phyloP scores from a whole-genome alignment of 1,140 invertebrate genomes.

The Paracyclopina nana region DNA sequence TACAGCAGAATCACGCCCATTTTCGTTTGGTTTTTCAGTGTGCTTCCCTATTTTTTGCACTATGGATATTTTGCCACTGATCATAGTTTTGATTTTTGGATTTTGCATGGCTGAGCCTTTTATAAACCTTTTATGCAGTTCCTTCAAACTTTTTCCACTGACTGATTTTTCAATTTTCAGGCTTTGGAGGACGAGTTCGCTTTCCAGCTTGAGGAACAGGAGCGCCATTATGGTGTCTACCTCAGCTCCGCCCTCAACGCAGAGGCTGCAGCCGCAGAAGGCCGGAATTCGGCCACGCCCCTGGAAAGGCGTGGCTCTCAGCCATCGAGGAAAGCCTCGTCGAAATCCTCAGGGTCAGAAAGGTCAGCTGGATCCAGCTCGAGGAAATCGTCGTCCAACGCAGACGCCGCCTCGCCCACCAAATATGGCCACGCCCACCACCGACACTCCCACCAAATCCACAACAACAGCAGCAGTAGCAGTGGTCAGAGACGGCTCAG shows the following conservation, averaged over 20 bases:
- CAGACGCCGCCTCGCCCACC: neutral
- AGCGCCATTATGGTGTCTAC: slow-evolving; percentile 39
- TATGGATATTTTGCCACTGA: too few relatives aligned
- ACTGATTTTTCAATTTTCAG: slow-evolving; percentile 31
- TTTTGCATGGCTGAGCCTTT: too few relatives aligned
- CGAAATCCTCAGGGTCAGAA: slow-evolving; percentile 2
- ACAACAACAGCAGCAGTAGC: too few relatives aligned
- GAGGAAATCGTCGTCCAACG: neutral
- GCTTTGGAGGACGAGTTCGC: slow-evolving; percentile 64
- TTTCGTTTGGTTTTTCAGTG: too few relatives aligned
- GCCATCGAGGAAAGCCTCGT: neutral
- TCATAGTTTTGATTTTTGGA: too few relatives aligned
- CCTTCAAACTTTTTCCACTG: too few relatives aligned
- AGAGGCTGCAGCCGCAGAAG: neutral
- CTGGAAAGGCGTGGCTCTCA: too few relatives aligned
- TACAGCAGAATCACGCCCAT: too few relatives aligned
- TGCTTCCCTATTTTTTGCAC: too few relatives aligned
- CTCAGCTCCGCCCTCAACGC: slow-evolving; percentile 5
- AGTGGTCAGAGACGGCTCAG: too few relatives aligned
- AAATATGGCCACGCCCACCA: neutral
- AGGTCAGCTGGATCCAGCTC: neutral
- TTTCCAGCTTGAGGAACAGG: slow-evolving; percentile 59
- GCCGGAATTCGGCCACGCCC: neutral
- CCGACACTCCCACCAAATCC: too few relatives aligned
- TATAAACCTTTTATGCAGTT: too few relatives aligned